Base-by-base conservation (phyloP, 2,797 vertebrate genomes). In the Caiman crocodilus region DNA sequence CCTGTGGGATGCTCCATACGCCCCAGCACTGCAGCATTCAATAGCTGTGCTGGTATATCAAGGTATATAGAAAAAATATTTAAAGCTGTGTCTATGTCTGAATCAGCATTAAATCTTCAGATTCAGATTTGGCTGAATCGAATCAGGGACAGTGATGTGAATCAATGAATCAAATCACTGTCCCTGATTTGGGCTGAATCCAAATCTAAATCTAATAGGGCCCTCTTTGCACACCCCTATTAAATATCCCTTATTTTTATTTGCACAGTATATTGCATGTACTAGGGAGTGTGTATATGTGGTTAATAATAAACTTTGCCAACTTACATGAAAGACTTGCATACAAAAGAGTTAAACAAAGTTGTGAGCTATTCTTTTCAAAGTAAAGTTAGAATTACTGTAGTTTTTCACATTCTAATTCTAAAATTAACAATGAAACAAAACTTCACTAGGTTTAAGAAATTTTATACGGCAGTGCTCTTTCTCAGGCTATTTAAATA, bases 341-440 rank as follows among this genome's bases (percentile, higher is more conserved):
- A 74, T 16, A 77, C 8, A 82, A 82, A 91, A 91, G 73, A 84
- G 91, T 93, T 93, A 81, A 88, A 93, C 14, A 16, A 92, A 93
- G 55, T 85, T 42, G 10, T 21, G 42, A 42, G 32, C 6, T 23
- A 42, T 60, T 79, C 64, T 7, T 91, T 90, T 81, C 69, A 89
- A 74, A 84, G 87, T 77, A 71, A 8, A 88, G 64, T 79, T 85
- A 76, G 50, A 94, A 93, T 90, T 90, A 85, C 59, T 87, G 76
- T 14, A 86, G 74, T 18, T 58, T 59, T 93, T 92, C 88, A 90
- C 11, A 88, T 5, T 1, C 15, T 25, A 90, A 26, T 89, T 90
- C 78, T 87, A 78, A 87, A 97, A 96, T 95, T 95, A 96, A 93
- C 71, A 92, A 84, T 78, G 82, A 95, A 90, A 78, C 71, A 94